Percentiles rank a stretch among this genome's conserved stretches.
Conservation (phyloP, 1,140 invertebrate species). For the Cotesia vestalis region DNA sequence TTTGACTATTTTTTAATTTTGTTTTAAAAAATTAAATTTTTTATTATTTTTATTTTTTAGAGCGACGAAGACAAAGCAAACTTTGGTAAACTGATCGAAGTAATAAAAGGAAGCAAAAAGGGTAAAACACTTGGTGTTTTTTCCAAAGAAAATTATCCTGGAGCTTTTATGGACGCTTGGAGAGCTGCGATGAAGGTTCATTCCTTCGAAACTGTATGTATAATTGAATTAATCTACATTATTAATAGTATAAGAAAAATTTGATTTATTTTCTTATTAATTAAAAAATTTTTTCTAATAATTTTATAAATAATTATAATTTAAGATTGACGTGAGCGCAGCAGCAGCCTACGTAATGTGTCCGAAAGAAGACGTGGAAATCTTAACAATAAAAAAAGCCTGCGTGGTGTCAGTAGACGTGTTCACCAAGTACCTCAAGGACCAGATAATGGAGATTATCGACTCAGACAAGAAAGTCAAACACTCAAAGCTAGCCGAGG, state of each 20-base stretch:
- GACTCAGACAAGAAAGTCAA: conserved; percentile 97
- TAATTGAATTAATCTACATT: conserved; percentile 8
- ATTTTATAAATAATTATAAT: background rate
- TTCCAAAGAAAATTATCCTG: conserved; percentile 91
- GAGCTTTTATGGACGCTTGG: conserved; percentile 94
- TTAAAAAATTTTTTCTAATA: conserved; percentile 7
- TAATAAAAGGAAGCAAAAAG: conserved; percentile 87
- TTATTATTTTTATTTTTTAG: conserved; percentile 65
- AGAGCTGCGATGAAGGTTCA: conserved; percentile 77
- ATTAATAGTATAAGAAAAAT: conserved; percentile 29
- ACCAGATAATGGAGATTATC: conserved; percentile 98
- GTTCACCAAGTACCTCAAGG: conserved; percentile 95
- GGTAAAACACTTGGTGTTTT: conserved; percentile 94
- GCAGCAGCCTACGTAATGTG: conserved; percentile 89
- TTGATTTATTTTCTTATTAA: conserved; percentile 34
- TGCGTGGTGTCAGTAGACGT: conserved; percentile 92
- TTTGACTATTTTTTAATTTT: too few species aligned
- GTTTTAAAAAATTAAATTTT: too few species aligned
- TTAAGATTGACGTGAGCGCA: conserved; percentile 84
- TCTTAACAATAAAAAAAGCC: conserved; percentile 94
- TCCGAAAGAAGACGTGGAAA: conserved; percentile 93
- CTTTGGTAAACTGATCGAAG: conserved; percentile 86
- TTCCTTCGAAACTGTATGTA: conserved; percentile 79
- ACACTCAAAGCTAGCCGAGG: conserved; percentile 94
- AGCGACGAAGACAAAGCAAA: conserved; percentile 95